These are phyloP conservation scores for Sphenopsis melanotis DNA, from an alignment of 2,797 vertebrate genomes.

Conservation along the genomic window DNA sequence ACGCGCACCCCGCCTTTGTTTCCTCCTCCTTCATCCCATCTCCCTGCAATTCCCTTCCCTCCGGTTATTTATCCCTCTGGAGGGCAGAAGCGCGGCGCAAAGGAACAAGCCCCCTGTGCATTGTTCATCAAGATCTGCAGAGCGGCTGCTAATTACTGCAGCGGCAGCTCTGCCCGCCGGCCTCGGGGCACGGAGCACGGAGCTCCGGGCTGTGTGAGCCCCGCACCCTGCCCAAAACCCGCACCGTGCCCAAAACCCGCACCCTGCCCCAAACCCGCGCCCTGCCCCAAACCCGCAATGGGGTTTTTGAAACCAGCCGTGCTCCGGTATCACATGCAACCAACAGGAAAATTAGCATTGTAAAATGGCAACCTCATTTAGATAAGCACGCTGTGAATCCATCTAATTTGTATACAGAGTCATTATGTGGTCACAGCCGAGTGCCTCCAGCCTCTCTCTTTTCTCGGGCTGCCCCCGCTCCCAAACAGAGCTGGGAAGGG, in stretches of 20 bases:
- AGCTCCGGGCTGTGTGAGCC: background rate
- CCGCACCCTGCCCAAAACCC: background rate
- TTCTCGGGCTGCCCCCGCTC: background rate
- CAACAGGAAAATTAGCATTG: slow-evolving; percentile 56
- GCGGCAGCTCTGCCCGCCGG: background rate
- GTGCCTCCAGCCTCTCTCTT: background rate
- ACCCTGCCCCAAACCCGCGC: too few relatives aligned
- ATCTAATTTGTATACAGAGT: slow-evolving; percentile 58
- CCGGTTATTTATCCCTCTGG: background rate
- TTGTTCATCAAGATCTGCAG: background rate
- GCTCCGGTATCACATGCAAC: slow-evolving; percentile 17
- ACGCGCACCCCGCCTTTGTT: background rate
- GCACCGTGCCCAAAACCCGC: background rate
- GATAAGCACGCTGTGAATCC: slow-evolving; percentile 45
- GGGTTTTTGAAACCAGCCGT: background rate
- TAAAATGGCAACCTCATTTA: slow-evolving; percentile 62
- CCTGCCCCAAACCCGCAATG: too few relatives aligned
- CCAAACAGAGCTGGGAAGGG: background rate
- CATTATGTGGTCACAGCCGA: slow-evolving; percentile 47
- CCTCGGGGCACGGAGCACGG: background rate
- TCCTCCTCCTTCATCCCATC: background rate
- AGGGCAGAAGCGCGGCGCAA: background rate
- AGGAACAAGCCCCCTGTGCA: background rate
- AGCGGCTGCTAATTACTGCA: background rate
- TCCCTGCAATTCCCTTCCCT: background rate